A percentile compares a stretch with the other conserved stretches of the same genome.
phyloP scores from a whole-genome alignment of 2,888 invertebrate genomes.

The Drosophila cognata region DNA sequence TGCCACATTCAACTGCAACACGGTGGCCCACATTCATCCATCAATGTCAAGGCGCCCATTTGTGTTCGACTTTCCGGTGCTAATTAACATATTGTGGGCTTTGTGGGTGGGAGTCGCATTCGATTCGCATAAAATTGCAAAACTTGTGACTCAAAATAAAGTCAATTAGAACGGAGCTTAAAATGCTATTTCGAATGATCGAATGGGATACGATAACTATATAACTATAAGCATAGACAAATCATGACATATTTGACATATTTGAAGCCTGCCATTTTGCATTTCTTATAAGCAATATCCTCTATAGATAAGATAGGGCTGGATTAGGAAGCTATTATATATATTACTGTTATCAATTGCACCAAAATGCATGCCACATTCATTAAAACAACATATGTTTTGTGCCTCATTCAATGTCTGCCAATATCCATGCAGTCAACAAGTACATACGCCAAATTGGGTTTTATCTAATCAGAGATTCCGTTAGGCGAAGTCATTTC shows the following conservation, averaged over 20 bases:
- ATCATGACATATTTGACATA: not conserved
- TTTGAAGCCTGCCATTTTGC: too few species aligned
- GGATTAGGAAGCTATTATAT: not conserved
- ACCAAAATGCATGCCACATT: slow-evolving; percentile 3
- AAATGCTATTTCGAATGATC: slow-evolving; percentile 3
- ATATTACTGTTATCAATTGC: slow-evolving; percentile 10
- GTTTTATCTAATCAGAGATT: slow-evolving; percentile 50
- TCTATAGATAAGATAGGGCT: not conserved
- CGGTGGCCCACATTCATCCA: slow-evolving; percentile 50
- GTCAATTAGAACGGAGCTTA: slow-evolving; percentile 5
- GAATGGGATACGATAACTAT: not conserved
- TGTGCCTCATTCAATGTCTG: slow-evolving; percentile 9
- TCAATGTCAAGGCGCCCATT: slow-evolving; percentile 62
- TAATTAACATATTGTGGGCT: slow-evolving; percentile 55
- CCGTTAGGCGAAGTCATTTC: slow-evolving; percentile 36
- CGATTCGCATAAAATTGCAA: slow-evolving; percentile 20
- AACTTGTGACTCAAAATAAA: slow-evolving; percentile 33
- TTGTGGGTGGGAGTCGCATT: slow-evolving; percentile 2
- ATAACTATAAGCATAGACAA: not conserved
- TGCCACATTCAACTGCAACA: slow-evolving; percentile 18
- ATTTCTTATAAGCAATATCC: not conserved
- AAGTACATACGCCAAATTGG: slow-evolving; percentile 16
- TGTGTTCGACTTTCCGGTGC: slow-evolving; percentile 9
- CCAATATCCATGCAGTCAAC: slow-evolving; percentile 11
- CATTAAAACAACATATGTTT: slow-evolving; percentile 8